A percentile compares a stretch with the other conserved stretches of the same genome.
These are phyloP conservation scores for Mormyrops attenuatus DNA, from an alignment of 2,797 vertebrate species.

Conservation along the genomic window DNA sequence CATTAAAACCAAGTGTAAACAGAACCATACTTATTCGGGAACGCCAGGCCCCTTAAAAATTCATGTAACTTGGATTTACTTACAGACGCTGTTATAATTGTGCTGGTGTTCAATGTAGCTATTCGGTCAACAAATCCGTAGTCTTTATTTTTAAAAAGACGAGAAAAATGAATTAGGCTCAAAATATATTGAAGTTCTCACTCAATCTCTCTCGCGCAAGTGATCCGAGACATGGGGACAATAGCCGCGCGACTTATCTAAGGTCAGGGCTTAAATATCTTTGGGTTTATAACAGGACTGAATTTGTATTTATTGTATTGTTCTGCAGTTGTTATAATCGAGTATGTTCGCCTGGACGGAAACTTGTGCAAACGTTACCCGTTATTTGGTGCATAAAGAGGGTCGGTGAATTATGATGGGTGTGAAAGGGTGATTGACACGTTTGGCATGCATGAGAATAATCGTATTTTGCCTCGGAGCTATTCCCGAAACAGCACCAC, in stretches of 20 bases:
- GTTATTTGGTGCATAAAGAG: neutral
- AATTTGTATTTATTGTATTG: neutral
- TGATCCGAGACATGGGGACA: constrained; percentile 13
- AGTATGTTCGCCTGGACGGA: neutral
- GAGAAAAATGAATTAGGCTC: neutral
- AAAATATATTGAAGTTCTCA: neutral
- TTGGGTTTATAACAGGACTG: neutral
- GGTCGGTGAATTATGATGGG: neutral
- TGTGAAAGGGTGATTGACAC: neutral
- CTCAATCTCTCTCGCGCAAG: neutral
- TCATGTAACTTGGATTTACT: no score
- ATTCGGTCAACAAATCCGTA: no score
- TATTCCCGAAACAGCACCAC: neutral
- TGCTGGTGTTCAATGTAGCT: no score
- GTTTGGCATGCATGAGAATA: neutral
- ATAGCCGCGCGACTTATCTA: neutral
- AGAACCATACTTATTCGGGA: no score
- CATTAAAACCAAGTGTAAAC: no score
- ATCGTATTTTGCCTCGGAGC: neutral
- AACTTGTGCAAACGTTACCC: neutral
- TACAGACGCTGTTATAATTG: no score
- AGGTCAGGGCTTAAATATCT: neutral
- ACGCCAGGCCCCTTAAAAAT: no score
- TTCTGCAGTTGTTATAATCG: neutral
- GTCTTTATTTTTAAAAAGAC: no score